Percentiles rank a stretch among this genome's conserved stretches.
These are phyloP conservation scores for Papilio elwesi DNA, from an alignment of 2,888 invertebrate genomes.

Conservation along the genomic window DNA sequence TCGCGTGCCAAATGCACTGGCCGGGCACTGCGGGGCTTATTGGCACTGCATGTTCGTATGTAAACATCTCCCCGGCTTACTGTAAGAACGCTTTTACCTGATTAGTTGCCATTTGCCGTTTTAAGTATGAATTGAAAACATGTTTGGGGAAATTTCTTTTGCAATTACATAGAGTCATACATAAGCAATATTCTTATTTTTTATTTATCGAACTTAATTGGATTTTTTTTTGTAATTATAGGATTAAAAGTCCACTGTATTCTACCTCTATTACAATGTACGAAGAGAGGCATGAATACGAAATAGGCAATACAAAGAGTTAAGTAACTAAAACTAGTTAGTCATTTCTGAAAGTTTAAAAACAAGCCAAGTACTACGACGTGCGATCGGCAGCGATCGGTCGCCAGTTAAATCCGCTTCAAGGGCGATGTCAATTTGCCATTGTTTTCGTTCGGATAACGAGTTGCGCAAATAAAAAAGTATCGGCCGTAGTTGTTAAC, in stretches of 20 bases:
- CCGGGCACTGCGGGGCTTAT: conserved; percentile 8
- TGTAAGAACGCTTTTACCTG: conserved; percentile 36
- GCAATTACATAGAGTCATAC: neutral
- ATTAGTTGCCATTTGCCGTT: conserved; percentile 34
- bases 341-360: neutral
- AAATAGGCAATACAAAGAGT: no score
- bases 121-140: conserved; percentile 7
- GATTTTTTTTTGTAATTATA: neutral
- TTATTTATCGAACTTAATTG: neutral
- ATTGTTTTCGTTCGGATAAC: conserved; percentile 53
- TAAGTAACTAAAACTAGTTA: neutral
- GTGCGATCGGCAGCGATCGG: conserved; percentile 40
- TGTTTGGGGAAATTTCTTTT: neutral
- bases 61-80: conserved; percentile 30
- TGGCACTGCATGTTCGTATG: conserved; percentile 24
- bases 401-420: conserved; percentile 39
- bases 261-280: no score
- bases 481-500: conserved; percentile 50
- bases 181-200: neutral
- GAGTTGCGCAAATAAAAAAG: conserved; percentile 54
- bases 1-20: conserved; percentile 33
- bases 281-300: no score
- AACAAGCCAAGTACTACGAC: neutral
- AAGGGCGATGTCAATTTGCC: conserved; percentile 50
- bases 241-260: no score